Conservation (phyloP, 2,113 vertebrate genomes). For the Lethenteron camtschaticum region DNA sequence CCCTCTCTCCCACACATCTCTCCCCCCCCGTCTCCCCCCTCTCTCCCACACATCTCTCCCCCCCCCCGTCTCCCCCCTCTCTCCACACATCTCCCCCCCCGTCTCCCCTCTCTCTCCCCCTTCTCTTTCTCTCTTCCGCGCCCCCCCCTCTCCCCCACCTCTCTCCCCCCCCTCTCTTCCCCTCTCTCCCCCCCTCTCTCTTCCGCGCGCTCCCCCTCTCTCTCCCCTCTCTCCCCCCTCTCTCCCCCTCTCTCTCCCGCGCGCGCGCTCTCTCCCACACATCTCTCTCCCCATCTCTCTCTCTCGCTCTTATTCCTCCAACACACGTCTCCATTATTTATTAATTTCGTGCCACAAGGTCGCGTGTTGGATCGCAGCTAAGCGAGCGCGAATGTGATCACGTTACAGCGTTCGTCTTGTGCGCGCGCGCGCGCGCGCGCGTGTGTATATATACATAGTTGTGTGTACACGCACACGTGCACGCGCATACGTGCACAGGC, state of each 20-base stretch:
- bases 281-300: not conserved
- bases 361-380: slow-evolving; percentile 6
- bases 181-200: not conserved
- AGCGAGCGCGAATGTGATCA: slow-evolving; percentile 10
- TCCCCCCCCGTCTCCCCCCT: no score
- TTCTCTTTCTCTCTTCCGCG: not conserved
- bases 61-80: not conserved
- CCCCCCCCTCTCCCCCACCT: not conserved
- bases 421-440: not conserved
- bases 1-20: not conserved
- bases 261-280: slow-evolving; percentile 7
- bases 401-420: not conserved
- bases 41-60: not conserved
- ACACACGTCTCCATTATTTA: slow-evolving; percentile 6
- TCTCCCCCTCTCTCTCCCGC: slow-evolving; percentile 11
- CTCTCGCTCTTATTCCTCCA: no score
- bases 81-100: not conserved
- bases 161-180: not conserved
- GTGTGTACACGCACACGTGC: no score
- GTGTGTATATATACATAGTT: no score
- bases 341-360: slow-evolving; percentile 5
- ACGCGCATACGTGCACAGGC: no score
- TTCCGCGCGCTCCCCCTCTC: slow-evolving; percentile 14
- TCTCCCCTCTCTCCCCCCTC: slow-evolving; percentile 3
- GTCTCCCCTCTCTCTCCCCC: not conserved